Evolutionary conservation across 1,140 invertebrate genomes (phyloP), one percentile per base, ranked within the genome.

Genomic region (Dendrolimus punctatus): DNA sequence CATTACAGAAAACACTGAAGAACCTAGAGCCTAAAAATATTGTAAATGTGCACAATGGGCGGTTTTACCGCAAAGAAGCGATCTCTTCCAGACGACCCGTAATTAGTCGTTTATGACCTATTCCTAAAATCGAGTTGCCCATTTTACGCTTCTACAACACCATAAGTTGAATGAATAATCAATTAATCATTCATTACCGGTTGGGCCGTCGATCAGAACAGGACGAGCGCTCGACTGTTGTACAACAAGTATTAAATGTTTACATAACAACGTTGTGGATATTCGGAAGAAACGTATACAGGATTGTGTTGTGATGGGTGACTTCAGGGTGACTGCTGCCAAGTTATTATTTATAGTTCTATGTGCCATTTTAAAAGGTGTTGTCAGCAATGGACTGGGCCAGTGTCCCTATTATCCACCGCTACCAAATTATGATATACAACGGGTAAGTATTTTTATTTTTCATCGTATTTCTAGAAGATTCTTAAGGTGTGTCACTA

Each of bases 391-490:
- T 7, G 90, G 90, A 40, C 83, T 91, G 41, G 91, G 91, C 55
- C 87, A 81, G 68, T 92, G 90, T 76, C 90, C 91, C 6, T 85
- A 88, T 51, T 89, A 90, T 66, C 85, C 85, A 57, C 86, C 88
- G 60, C 86, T 91, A 68, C 85, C 89, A 38, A 82, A 91, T 75
- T 91, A 91, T 62, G 89, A 91, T 64, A 85, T 90, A 57, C 85
- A 77, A 51, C 81, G 74, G 73, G 91, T 92, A 73, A 90, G 87
- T 85, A 37, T 10, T 10, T 46, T 10, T 9, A 46, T 46, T n/a
- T 8, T 46, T 46, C 10, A 8, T 44, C 8, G 43, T 5, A 6
- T 44, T 44, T 44, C 8, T 8, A 4, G 8, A 4, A 8, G 9
- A 8, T 43, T n/a, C n/a, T n/a, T n/a, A n/a, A n/a, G n/a, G n/a